These are phyloP conservation scores for Okamejei kenojei DNA, from an alignment of 2,797 vertebrate genomes.

Conservation along the genomic window DNA sequence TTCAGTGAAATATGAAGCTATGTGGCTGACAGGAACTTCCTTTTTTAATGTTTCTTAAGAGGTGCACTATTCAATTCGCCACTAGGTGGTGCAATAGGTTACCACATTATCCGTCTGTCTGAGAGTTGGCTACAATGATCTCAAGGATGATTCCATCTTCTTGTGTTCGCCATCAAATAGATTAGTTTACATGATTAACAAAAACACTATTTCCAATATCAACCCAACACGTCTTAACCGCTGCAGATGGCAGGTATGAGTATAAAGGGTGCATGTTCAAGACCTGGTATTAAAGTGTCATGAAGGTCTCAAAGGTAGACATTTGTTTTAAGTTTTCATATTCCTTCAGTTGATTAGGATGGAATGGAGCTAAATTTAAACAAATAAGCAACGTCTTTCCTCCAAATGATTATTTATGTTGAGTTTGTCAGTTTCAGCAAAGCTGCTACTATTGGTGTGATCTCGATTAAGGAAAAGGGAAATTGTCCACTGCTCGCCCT, in stretches of 20 bases:
- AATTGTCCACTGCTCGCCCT: background rate
- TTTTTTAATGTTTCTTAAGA: too few species aligned
- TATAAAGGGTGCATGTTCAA: background rate
- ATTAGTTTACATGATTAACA: too few species aligned
- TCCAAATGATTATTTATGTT: background rate
- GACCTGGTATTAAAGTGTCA: background rate
- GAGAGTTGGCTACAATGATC: too few species aligned
- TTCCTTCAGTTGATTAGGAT: background rate
- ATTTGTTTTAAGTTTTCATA: background rate
- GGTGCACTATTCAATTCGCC: too few species aligned
- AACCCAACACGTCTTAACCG: background rate
- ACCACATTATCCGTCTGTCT: background rate
- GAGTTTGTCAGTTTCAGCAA: background rate
- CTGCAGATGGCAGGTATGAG: background rate
- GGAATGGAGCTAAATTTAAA: background rate
- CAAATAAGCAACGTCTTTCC: background rate
- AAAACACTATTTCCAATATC: too few species aligned
- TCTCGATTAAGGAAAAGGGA: background rate
- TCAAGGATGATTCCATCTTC: too few species aligned
- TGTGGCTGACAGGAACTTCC: too few species aligned
- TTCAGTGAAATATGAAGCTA: too few species aligned
- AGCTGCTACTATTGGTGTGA: background rate
- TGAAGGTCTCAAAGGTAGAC: too few species aligned
- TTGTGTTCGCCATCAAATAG: too few species aligned
- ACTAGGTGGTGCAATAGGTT: constrained; percentile 1